Evolutionary conservation across 2,888 invertebrate species (phyloP).

Genomic region (Thymelicus sylvestris): DNA sequence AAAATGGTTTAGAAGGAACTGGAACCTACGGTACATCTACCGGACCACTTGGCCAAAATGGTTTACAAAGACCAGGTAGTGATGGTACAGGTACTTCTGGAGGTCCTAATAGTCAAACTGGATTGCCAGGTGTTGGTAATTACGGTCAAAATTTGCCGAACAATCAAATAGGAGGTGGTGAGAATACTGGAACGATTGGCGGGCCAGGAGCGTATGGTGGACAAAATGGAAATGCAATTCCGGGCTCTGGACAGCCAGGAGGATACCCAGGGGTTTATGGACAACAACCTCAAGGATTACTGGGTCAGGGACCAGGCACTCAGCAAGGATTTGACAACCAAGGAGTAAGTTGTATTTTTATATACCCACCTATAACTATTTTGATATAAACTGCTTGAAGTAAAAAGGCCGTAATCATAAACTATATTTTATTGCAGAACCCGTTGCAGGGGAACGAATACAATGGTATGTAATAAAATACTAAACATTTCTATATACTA

Average conservation of each 20-base stretch:
- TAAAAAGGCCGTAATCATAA: background rate
- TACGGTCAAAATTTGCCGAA: slow-evolving; percentile 9
- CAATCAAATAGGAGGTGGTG: slow-evolving; percentile 15
- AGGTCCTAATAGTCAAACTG: background rate
- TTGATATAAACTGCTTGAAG: background rate
- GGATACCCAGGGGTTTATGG: background rate
- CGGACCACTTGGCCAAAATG: slow-evolving; percentile 37
- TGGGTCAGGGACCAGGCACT: slow-evolving; percentile 24
- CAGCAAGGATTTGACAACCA: slow-evolving; percentile 43
- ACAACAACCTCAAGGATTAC: slow-evolving; percentile 25
- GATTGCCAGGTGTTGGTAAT: background rate
- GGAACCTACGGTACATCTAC: slow-evolving; percentile 14
- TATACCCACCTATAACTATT: slow-evolving; percentile 19
- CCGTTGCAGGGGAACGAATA: slow-evolving; percentile 32
- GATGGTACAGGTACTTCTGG: slow-evolving; percentile 1
- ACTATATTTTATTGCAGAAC: slow-evolving; percentile 41
- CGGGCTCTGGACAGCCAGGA: background rate
- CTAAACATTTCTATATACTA: too few species aligned
- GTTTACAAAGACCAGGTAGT: slow-evolving; percentile 4
- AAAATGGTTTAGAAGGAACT: slow-evolving; percentile 25
- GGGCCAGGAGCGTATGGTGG: slow-evolving; percentile 29
- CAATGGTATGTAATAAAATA: slow-evolving; percentile 18
- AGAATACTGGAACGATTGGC: slow-evolving; percentile 15
- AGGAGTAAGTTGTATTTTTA: slow-evolving; percentile 48
- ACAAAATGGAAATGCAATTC: background rate